phyloP scores from a whole-genome alignment of 2,888 invertebrate genomes.

The Hemaris fuciformis region DNA sequence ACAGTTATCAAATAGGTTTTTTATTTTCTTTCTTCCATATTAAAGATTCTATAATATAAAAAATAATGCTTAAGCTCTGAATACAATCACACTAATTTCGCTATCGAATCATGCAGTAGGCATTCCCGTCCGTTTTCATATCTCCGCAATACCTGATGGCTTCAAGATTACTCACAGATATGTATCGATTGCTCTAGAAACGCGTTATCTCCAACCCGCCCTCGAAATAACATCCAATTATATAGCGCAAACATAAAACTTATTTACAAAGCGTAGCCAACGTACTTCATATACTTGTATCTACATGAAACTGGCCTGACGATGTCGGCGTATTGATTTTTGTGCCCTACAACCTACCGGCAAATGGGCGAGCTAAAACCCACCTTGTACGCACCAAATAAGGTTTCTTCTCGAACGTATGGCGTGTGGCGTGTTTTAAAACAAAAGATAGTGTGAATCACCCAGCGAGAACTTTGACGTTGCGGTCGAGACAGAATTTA shows the following conservation, averaged over 20 bases:
- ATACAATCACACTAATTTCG: no score
- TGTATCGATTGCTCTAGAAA: background rate
- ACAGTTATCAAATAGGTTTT: no score
- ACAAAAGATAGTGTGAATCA: conserved; percentile 62
- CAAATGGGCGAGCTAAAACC: background rate
- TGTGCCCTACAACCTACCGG: conserved; percentile 34
- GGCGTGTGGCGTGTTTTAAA: conserved; percentile 36
- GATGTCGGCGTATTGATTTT: conserved; percentile 47
- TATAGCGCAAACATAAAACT: background rate
- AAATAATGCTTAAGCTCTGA: no score
- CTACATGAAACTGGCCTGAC: conserved; percentile 11
- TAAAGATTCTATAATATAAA: no score
- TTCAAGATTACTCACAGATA: background rate
- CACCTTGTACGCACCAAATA: conserved; percentile 9
- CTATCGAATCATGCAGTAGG: no score
- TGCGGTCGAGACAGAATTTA: conserved; percentile 13
- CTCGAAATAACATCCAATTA: background rate
- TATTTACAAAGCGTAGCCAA: background rate
- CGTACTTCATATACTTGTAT: background rate
- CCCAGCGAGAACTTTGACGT: conserved; percentile 42
- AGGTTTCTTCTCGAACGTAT: conserved; percentile 21
- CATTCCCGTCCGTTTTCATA: no score
- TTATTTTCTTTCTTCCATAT: no score
- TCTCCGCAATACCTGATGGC: background rate
- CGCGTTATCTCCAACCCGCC: background rate